Conservation (phyloP, 1,140 invertebrate species). For the Rhagoletis pomonella region DNA sequence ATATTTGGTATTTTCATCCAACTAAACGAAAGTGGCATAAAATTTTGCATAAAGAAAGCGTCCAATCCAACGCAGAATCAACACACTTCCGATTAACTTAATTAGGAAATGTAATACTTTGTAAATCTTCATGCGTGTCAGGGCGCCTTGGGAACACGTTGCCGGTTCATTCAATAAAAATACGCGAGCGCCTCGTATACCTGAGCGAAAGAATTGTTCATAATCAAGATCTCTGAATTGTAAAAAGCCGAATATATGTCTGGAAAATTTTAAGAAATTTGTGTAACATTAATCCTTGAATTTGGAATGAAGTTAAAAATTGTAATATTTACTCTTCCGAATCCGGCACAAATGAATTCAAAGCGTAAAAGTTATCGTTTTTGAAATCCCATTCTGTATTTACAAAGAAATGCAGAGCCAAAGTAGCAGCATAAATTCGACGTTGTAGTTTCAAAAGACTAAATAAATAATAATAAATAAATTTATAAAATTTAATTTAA, state of each 20-base stretch:
- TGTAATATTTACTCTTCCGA: slow-evolving; percentile 79
- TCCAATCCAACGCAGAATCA: not conserved
- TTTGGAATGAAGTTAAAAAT: too few relatives aligned
- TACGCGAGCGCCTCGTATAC: slow-evolving; percentile 76
- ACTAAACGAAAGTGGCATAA: not conserved
- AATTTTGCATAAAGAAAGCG: not conserved
- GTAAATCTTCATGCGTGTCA: slow-evolving; percentile 64
- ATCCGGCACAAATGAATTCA: slow-evolving; percentile 78
- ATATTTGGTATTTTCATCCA: not conserved
- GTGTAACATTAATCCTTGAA: not conserved
- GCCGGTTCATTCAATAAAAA: slow-evolving; percentile 78
- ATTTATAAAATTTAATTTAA: not conserved
- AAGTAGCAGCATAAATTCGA: slow-evolving; percentile 85
- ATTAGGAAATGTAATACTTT: slow-evolving; percentile 61
- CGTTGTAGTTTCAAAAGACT: slow-evolving; percentile 86
- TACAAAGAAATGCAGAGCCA: slow-evolving; percentile 86
- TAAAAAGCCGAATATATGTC: slow-evolving; percentile 64
- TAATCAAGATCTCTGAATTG: slow-evolving; percentile 74
- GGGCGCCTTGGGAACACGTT: slow-evolving; percentile 68
- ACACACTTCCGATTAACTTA: slow-evolving; percentile 56
- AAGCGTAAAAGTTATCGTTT: slow-evolving; percentile 81
- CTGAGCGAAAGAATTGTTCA: slow-evolving; percentile 76
- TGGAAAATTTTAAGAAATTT: slow-evolving; percentile 57
- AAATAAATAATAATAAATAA: slow-evolving; percentile 34
- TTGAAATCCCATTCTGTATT: slow-evolving; percentile 88